Base-by-base conservation (phyloP, 2,888 invertebrate species). In the Rutpela maculata region DNA sequence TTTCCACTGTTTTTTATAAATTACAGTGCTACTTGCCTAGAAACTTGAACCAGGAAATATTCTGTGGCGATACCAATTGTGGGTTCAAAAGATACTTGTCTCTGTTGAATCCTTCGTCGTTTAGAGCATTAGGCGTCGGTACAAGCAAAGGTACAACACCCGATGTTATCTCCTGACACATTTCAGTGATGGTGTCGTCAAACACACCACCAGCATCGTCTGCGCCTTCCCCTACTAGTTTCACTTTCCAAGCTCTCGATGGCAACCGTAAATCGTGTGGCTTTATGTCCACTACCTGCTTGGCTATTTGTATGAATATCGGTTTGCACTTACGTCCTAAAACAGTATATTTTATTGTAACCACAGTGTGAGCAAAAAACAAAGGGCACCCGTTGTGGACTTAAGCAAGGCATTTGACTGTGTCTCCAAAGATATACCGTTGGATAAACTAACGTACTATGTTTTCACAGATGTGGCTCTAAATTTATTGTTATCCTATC, bases 151-250 rank as follows among this genome's bases (percentile, higher is more conserved):
- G 92, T 2, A 93, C 92, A 0, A 90, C 88, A 1, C 92, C 92
- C 38, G 90, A 90, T 55, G 92, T 91, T 38, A 94, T 90, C 87
- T 94, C 93, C 86, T 91, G 90, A 84, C 93, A 93, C 92, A 93
- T 93, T 87, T 93, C 93, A 0, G 93, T 93, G 60, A 94, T 93
- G 3, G 93, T 94, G 84, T 94, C 94, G 87, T 94, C 93, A 88
- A 93, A 94, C 22, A 93, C 94, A 4, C 94, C 94, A 0, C 93
- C 94, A 1, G 93, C 93, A 88, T 94, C 94, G 86, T 94, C 93
- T 0, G 93, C 93, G 0, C 93, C 93, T 88, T 93, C 94, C 0
- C 93, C 93, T 9, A 93, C 91, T 38, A 93, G 88, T 86, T 93
- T 93, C 69, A 92, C 92, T 88, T 93, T 93, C 94, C 93, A 93